Percentiles rank a stretch among this genome's conserved stretches.
Conservation (phyloP, 2,797 vertebrate species). For the Amniataba percoides region DNA sequence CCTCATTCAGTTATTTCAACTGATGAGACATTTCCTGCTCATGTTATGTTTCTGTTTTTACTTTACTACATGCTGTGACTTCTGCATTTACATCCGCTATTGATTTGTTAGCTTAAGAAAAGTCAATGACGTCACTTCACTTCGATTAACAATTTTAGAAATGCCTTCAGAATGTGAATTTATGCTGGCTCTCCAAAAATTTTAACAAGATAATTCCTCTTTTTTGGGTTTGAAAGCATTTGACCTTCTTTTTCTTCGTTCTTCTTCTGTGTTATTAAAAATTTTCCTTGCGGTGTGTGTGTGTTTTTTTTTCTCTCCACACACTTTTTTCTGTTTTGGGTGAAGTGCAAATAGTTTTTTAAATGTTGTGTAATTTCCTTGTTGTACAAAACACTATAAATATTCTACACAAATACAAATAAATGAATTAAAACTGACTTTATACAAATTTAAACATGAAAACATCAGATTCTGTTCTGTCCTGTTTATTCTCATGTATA, state of each 20-base stretch:
- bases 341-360: not conserved
- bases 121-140: not conserved
- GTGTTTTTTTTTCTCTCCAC: not conserved
- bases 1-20: not conserved
- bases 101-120: not conserved
- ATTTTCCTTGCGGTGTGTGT: not conserved
- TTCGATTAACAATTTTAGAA: not conserved
- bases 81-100: not conserved
- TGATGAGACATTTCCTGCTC: not conserved
- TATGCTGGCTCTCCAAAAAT: constrained; percentile 5
- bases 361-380: not conserved
- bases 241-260: constrained; percentile 13
- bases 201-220: constrained; percentile 32
- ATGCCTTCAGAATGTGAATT: not conserved
- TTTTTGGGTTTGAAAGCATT: constrained; percentile 20
- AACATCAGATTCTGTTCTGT: not conserved
- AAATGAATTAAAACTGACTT: not conserved
- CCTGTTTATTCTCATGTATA: not conserved
- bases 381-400: not conserved
- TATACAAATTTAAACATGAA: not conserved
- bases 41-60: not conserved
- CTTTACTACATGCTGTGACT: not conserved
- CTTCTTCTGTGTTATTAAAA: not conserved
- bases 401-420: not conserved
- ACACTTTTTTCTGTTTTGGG: not conserved